phyloP scores from a whole-genome alignment of 2,888 invertebrate genomes.

The Lasioglossum figueresi region DNA sequence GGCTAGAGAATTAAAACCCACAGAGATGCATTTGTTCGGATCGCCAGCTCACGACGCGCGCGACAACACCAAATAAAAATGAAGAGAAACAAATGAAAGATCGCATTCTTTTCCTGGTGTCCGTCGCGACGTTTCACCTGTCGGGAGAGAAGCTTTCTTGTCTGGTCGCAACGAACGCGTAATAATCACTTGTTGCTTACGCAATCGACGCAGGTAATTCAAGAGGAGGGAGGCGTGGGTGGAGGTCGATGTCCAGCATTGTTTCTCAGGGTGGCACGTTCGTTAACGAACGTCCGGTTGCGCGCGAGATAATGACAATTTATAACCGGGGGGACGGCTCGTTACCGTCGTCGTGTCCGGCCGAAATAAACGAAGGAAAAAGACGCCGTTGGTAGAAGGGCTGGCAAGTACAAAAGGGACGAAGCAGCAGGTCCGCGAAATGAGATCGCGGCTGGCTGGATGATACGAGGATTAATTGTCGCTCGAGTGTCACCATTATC shows the following conservation, averaged over 20 bases:
- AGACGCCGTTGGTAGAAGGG: not conserved
- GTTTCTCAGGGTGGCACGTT: slow-evolving; percentile 47
- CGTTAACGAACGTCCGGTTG: slow-evolving; percentile 57
- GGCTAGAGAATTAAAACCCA: not conserved
- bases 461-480: slow-evolving; percentile 61
- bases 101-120: not conserved
- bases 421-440: not conserved
- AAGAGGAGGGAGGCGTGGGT: not conserved
- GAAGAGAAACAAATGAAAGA: not conserved
- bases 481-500: slow-evolving; percentile 4
- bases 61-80: not conserved
- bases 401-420: not conserved
- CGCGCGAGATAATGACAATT: slow-evolving; percentile 55
- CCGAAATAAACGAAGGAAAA: slow-evolving; percentile 39
- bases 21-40: not conserved
- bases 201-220: slow-evolving; percentile 59
- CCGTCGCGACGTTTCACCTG: not conserved
- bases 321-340: slow-evolving; percentile 47
- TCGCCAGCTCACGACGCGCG: not conserved
- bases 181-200: slow-evolving; percentile 70
- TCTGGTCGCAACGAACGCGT: slow-evolving; percentile 47
- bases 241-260: slow-evolving; percentile 42
- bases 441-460: slow-evolving; percentile 22
- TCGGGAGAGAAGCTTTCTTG: not conserved
- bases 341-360: slow-evolving; percentile 37